Evolutionary conservation across 2,113 vertebrate species (phyloP), one percentile per base, ranked within the genome.

Genomic region (Felis chaus): DNA sequence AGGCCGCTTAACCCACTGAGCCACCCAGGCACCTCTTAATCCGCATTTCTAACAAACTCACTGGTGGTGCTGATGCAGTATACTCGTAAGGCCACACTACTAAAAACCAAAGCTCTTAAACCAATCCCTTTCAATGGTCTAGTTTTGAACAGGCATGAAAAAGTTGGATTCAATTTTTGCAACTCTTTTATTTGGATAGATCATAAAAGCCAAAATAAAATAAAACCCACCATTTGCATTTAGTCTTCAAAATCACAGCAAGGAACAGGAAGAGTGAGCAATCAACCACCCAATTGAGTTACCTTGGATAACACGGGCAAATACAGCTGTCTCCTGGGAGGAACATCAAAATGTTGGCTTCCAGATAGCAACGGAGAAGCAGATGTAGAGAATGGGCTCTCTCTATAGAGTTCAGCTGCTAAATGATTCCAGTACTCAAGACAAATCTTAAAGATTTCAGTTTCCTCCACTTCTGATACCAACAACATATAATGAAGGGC

Each of bases 361-460:
- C 99, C 99, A 2, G 99, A 99, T 12, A 99, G 99, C 97, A 99
- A 98, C 0, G 99, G 99, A 86, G 99, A 99, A 33, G 99, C 99
- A 27, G 99, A 99, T 5, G 99, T 99, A 84, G 99, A 99, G 98
- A 99, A 99, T 0, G 99, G 99, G 97, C 99, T 99, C 94, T 99
- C 99, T 98, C 99, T 99, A 97, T 99, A 99, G 1, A 99, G 99
- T 98, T 99, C 99, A 91, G 99, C 99, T 68, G 99, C 99, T 98
- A 99, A 98, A 94, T 99, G 99, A 98, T 99, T 99, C 99, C 99
- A 99, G 98, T 99, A 99, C 96, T 99, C 99, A 74, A 99, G 99
- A 96, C 99, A 99, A 85, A 99, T 99, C 98, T 99, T 99, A 98
- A 99, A 99, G 97, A 99, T 99, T 99, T 99, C 99, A 0, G 99